phyloP scores from a whole-genome alignment of 1,140 invertebrate species.

The Eupristina koningsbergeri region DNA sequence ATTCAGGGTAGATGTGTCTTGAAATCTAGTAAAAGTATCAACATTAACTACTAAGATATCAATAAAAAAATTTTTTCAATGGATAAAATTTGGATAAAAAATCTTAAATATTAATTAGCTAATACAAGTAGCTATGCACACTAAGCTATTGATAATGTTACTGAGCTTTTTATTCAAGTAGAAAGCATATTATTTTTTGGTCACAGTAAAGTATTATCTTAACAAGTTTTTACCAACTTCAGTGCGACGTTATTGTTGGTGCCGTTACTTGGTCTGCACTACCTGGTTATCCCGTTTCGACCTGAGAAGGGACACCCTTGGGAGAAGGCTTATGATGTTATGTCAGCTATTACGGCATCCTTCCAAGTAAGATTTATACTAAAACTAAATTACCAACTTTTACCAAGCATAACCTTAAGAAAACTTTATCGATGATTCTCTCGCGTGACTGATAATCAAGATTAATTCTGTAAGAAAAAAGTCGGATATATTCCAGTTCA shows the following conservation, averaged over 20 bases:
- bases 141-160: too few relatives aligned
- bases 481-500: background rate
- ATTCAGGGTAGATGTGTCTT: too few relatives aligned
- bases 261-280: slow-evolving; percentile 87
- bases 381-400: background rate
- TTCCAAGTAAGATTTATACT: slow-evolving; percentile 82
- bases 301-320: slow-evolving; percentile 81
- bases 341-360: slow-evolving; percentile 88
- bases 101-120: too few relatives aligned
- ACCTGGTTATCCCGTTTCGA: slow-evolving; percentile 90
- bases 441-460: background rate
- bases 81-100: too few relatives aligned
- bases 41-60: too few relatives aligned
- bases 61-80: too few relatives aligned
- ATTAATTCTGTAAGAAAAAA: background rate
- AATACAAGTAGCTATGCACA: too few relatives aligned
- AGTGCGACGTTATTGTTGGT: slow-evolving; percentile 91
- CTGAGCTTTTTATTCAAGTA: too few relatives aligned
- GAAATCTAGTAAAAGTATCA: too few relatives aligned
- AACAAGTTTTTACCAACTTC: slow-evolving; percentile 14
- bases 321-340: slow-evolving; percentile 86
- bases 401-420: background rate
- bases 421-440: background rate
- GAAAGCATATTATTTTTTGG: background rate
- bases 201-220: background rate